These are phyloP conservation scores for Caenorhabditis drosophilae DNA, from an alignment of 2,888 invertebrate genomes.

Conservation along the genomic window DNA sequence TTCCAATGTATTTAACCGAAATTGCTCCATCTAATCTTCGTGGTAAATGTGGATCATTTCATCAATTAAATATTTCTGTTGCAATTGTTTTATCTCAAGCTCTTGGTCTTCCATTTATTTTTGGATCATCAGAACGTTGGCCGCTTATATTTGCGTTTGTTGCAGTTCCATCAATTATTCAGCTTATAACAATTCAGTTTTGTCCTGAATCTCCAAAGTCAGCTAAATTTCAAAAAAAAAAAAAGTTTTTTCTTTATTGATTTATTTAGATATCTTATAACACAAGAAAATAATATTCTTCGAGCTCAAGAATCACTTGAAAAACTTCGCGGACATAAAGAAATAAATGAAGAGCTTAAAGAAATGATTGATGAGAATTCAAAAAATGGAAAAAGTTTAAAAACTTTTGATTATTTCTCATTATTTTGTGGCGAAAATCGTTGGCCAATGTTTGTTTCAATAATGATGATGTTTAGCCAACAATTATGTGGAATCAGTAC, in stretches of 20 bases:
- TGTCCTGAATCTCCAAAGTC: conserved; percentile 87
- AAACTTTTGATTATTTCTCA: neutral
- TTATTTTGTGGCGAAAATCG: conserved; percentile 73
- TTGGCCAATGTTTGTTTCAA: conserved; percentile 81
- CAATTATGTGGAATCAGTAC: conserved; percentile 77
- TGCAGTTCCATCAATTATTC: conserved; percentile 78
- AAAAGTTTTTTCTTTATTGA: neutral
- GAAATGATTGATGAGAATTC: conserved; percentile 21
- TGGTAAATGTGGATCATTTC: conserved; percentile 85
- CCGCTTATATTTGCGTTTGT: conserved; percentile 78
- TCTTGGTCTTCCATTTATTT: conserved; percentile 77
- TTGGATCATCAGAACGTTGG: conserved; percentile 79
- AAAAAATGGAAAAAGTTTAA: neutral
- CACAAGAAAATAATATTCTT: conserved; percentile 71
- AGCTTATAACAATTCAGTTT: conserved; percentile 78
- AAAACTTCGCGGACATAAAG: conserved; percentile 14
- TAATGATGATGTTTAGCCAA: conserved; percentile 84
- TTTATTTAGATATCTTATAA: conserved; percentile 12
- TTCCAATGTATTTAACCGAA: conserved; percentile 86
- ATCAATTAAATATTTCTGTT: conserved; percentile 86
- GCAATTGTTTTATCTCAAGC: conserved; percentile 80
- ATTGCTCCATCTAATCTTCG: conserved; percentile 82
- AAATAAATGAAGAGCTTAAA: conserved; percentile 23
- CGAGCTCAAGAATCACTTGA: conserved; percentile 23
- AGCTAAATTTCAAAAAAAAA: neutral